Evolutionary conservation across 2,113 vertebrate species (phyloP).

Genomic region (Eudyptes chrysolophus): DNA sequence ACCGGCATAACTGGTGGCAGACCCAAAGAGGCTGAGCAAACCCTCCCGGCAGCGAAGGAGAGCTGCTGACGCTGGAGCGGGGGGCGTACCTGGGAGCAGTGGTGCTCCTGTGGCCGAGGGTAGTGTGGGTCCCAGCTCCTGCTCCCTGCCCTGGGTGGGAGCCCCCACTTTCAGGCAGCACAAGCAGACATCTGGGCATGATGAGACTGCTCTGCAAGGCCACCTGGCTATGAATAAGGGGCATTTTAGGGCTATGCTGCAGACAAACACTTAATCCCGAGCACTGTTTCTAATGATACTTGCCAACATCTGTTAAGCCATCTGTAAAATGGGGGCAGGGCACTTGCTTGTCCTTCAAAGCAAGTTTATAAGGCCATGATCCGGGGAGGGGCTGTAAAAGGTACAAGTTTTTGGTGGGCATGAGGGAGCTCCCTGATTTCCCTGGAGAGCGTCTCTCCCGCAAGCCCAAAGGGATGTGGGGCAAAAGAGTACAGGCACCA

Average conservation of each 20-base stretch:
- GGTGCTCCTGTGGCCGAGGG: not conserved
- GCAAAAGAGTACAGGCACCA: not conserved
- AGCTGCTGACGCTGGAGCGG: rapidly evolving
- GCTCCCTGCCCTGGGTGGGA: not conserved
- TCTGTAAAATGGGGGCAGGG: not conserved
- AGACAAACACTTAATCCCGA: not conserved
- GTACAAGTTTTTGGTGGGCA: not conserved
- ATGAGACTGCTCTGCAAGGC: not conserved
- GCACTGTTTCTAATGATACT: not conserved
- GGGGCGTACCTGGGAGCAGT: not conserved
- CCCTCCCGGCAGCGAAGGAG: not conserved
- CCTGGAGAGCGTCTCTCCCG: not conserved
- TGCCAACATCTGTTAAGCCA: not conserved
- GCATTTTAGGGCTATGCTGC: not conserved
- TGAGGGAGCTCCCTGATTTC: not conserved
- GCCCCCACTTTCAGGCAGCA: not conserved
- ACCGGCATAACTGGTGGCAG: not conserved
- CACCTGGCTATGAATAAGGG: not conserved
- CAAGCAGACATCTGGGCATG: not conserved
- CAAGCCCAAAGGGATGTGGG: not conserved
- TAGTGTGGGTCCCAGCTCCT: not conserved
- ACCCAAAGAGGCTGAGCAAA: not conserved
- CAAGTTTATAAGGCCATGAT: not conserved
- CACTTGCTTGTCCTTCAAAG: not conserved
- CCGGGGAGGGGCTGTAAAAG: not conserved